Base-by-base conservation (phyloP, 2,113 vertebrate genomes). In the Nesogale talazaci region DNA sequence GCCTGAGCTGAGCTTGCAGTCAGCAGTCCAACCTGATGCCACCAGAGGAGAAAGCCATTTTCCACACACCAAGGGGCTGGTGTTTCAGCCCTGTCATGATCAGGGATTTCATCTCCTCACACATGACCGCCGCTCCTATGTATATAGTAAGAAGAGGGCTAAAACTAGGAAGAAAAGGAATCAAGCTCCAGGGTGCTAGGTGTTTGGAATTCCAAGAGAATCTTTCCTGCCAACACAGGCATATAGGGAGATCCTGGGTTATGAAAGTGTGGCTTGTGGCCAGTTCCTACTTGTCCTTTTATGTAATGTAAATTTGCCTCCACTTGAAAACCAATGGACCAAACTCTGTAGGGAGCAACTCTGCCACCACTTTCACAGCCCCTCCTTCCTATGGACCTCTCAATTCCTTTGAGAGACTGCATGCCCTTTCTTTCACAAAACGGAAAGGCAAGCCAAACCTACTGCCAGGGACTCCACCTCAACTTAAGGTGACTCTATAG, bases 201-300 rank as follows among this genome's bases (percentile, higher is more conserved):
- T 90, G 72, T 84, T 95, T 90, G 81, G 90, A 87, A 95, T 95
- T 94, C 59, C 78, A 96, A 86, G 89, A 86, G 75, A 34, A 86
- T 75, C 42, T 16, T 88, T 75, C 11, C 27, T 84, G 31, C 52
- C 89, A 92, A 78, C 87, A 78, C n/a, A 96, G 91, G 89, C 23
- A 83, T 65, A 52, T 10, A 27, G 63, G 63, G 23, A 65, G 63
- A 10, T 11, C 22, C 25, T 25, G 27, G 63, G 63, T 65, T 25
- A 65, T 6, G 11, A 5, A 65, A 6, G 11, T 61, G 4, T 5
- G 25, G 7, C 12, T 65, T 65, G 27, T 2, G 23, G 7, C 23
- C 63, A 65, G 27, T 4, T 27, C 23, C 27, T 25, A 65, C 63
- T 25, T 27, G 63, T 3, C 25, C 63, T 27, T 65, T 65, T 7